Evolutionary conservation across 2,888 invertebrate genomes (phyloP), one percentile per base, ranked within the genome.

Genomic region (Drosophila colorata): DNA sequence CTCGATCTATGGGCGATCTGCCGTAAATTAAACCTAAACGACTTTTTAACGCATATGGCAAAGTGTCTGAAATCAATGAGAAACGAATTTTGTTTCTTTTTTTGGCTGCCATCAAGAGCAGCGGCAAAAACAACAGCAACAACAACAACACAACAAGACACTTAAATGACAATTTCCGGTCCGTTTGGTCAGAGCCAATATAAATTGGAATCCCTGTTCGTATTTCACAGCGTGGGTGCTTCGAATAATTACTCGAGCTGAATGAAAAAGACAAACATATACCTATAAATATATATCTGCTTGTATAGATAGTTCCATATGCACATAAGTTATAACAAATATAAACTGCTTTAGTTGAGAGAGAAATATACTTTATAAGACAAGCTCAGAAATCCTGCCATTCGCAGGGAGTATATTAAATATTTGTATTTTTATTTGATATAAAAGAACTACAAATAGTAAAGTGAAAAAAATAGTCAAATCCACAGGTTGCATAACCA

Each of bases 111-210:
- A 66, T 28, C 25, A 28, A 28, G 28, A 28, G 28, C 28, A 28
- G 9, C 28, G 9, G 16, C 46, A 48, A 37, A 43, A 46, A 41
- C 51, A 60, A 37, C 31, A 47, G 57, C 33, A 40, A 16, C 9
- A 56, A 28, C 56, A 49, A 46, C 49, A 61, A 53, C 43, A 35
- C 7, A 69, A 31, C 55, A 69, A 63, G 46, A 60, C 55, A 80
- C 80, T 83, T 87, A 87, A 88, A 88, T 84, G 78, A 88, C 83
- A 88, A 83, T 84, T 83, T 83, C 83, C 83, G 83, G 89, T 88
- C 87, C 80, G 66, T 69, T 84, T 84, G 80, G 64, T 72, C 88
- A 80, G 69, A 76, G 82, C 85, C 82, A 88, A 83, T 88, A 87
- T 58, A 78, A 81, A 68, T 87, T 74, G 85, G 87, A 83, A 74